Conservation (phyloP, 2,888 invertebrate species). For the Synanthedon vespiformis region DNA sequence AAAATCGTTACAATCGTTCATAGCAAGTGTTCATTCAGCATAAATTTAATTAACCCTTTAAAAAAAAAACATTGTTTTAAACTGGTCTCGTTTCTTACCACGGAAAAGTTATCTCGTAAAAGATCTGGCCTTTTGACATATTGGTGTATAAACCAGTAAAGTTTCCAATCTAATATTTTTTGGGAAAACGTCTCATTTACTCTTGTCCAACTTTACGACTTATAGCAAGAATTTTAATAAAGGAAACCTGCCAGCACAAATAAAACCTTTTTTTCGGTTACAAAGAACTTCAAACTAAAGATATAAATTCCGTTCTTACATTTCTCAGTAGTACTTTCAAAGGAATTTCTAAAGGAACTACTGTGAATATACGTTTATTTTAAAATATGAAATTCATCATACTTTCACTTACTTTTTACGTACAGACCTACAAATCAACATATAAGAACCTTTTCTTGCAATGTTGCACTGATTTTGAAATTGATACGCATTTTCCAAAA, state of each 20-base stretch:
- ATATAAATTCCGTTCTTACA: neutral
- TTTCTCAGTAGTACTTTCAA: neutral
- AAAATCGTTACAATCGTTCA: no score
- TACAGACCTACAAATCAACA: no score
- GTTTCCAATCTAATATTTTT: conserved; percentile 30
- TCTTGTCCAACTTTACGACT: conserved; percentile 35
- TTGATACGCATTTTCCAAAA: no score
- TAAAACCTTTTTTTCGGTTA: neutral
- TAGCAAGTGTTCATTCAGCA: no score
- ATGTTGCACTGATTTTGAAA: no score
- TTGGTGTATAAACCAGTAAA: conserved; percentile 31
- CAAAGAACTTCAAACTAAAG: neutral
- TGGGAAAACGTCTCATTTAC: conserved; percentile 32
- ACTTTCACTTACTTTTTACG: no score
- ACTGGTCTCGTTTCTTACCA: conserved; percentile 22
- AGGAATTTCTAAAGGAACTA: no score
- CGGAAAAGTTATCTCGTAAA: conserved; percentile 53
- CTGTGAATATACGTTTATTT: no score
- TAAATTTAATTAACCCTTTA: no score
- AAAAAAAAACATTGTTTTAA: neutral
- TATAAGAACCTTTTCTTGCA: no score
- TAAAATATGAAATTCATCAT: no score
- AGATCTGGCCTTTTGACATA: conserved; percentile 31
- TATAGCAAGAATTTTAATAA: conserved; percentile 47
- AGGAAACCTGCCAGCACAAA: conserved; percentile 14